Evolutionary conservation across 2,113 vertebrate genomes (phyloP).

Genomic region (Otis tarda): DNA sequence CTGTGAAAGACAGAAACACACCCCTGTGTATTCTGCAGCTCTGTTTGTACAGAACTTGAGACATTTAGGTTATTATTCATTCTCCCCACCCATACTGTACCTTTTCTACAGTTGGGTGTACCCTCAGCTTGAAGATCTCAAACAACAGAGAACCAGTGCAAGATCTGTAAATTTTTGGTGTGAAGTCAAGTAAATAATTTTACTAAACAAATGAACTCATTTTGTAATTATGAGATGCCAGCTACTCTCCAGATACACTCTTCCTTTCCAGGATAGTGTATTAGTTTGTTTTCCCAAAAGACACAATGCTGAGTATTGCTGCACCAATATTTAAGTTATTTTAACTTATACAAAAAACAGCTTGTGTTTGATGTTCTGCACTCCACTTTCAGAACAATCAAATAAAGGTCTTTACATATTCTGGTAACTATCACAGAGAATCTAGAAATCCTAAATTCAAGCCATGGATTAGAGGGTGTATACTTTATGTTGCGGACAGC

Average conservation of each 20-base stretch:
- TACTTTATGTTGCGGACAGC: not conserved
- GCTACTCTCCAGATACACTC: not conserved
- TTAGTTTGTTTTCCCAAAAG: not conserved
- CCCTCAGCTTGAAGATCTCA: not conserved
- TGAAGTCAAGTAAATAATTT: not conserved
- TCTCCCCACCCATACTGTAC: not conserved
- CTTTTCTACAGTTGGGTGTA: not conserved
- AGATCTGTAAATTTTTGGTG: not conserved
- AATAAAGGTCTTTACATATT: not conserved
- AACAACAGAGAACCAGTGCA: not conserved
- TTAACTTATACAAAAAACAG: not conserved
- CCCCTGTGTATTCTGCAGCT: not conserved
- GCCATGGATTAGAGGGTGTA: not conserved
- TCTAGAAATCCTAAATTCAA: not conserved
- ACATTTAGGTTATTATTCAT: not conserved
- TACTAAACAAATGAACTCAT: not conserved
- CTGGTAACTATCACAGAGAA: not conserved
- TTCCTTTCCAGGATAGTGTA: not conserved
- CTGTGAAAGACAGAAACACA: not conserved
- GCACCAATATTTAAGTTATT: not conserved
- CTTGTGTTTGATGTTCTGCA: not conserved
- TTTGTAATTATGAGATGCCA: not conserved
- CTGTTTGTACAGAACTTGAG: not conserved
- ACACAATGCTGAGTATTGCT: not conserved
- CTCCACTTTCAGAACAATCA: not conserved